Conservation (phyloP, 2,113 vertebrate genomes). For the Panurus biarmicus region DNA sequence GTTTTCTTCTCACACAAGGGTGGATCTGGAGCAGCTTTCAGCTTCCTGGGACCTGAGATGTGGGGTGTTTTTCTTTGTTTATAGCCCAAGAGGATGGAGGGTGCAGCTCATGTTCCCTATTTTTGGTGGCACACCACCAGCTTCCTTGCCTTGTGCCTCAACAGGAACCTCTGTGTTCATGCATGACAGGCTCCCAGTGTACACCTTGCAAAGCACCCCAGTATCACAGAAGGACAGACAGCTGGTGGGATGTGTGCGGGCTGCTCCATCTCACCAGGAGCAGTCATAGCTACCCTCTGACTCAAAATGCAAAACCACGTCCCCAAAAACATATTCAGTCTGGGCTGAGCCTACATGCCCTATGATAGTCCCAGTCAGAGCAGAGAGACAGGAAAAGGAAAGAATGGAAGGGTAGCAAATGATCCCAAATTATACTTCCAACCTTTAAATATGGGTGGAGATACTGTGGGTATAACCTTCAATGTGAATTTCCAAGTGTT, state of each 20-base stretch:
- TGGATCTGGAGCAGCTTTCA: conserved; percentile 2
- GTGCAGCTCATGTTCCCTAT: neutral
- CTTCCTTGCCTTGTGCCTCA: neutral
- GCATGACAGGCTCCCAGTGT: neutral
- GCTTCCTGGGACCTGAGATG: neutral
- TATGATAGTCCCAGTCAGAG: neutral
- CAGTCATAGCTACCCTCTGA: neutral
- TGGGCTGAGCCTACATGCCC: neutral
- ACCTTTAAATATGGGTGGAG: neutral
- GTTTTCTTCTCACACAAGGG: neutral
- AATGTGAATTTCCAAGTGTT: neutral
- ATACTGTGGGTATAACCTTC: neutral
- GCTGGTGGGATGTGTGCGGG: neutral
- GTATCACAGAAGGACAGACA: neutral
- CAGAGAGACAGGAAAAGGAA: neutral
- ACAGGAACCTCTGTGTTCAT: neutral
- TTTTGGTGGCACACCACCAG: neutral
- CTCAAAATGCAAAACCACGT: neutral
- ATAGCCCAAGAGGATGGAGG: neutral
- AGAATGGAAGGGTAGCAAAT: neutral
- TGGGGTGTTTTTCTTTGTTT: neutral
- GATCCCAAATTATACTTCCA: neutral
- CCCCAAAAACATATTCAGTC: neutral
- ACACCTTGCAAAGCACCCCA: neutral
- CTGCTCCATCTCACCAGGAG: neutral